Evolutionary conservation across 2,797 vertebrate species (phyloP), one percentile per base, ranked within the genome.

Genomic region (Antrozous pallidus): DNA sequence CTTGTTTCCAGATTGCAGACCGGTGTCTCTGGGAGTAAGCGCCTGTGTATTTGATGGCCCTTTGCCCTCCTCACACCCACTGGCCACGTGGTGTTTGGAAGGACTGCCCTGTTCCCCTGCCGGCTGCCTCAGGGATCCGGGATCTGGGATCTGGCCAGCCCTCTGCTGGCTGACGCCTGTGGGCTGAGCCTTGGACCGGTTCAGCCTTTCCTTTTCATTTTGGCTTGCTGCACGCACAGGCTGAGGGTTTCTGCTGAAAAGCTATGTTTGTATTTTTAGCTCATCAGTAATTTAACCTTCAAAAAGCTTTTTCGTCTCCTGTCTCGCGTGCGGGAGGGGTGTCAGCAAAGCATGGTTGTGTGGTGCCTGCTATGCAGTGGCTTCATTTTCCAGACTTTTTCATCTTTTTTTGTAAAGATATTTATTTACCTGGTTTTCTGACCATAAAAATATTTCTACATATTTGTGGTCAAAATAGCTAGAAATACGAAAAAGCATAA

Each of bases 1-100:
- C 80, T 97, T 93, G 58, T 97, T 97, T 98, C 96, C 94, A 96
- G 97, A 88, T 94, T 40, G 51, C 81, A 69, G 81, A 56, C 8
- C 16, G 88, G 33, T 94, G 40, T 96, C 51, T 95, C 69, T 42
- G n/a, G 88, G 82, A 94, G 97, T 97, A 93, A 97, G 96, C 97
- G 10, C 84, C 24, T 74, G 33, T 70, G 17, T 95, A 14, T 42
- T 5, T 93, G 40, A 0, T 0, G 96, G 14, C 45, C 22, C 63
- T 56, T 89, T 92, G 49, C 69, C 0, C 0, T 80, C 84, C 28
- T 86, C 82, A 92, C 61, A 49, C 0, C 9, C 4, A 0, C 42
- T 93, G 56, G 26, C 26, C 0, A 0, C 36, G 58, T 1, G 0
- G 88, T 26, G 49, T 96, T 69, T 71, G 73, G 80, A 90, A 70